A percentile compares a stretch with the other conserved stretches of the same genome.
Conservation (phyloP, 2,888 invertebrate species). For the Leptinotarsa peninsularis region DNA sequence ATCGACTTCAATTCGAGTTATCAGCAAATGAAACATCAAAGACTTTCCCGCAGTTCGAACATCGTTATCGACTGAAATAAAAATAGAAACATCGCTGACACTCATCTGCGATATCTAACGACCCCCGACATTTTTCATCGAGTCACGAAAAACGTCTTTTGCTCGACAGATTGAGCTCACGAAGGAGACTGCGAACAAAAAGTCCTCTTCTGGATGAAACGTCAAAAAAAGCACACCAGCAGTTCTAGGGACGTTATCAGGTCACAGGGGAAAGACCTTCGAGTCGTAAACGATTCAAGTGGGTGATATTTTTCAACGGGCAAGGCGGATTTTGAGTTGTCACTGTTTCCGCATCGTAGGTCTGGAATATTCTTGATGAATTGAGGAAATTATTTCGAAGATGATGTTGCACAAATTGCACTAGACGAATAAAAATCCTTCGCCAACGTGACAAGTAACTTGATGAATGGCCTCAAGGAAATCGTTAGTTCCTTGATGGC, state of each 20-base stretch:
- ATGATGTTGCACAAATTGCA: neutral
- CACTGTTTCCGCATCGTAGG: neutral
- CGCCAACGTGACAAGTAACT: neutral
- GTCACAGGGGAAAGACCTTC: neutral
- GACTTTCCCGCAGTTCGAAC: neutral
- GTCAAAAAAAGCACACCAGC: neutral
- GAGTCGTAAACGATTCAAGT: neutral
- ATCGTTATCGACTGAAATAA: neutral
- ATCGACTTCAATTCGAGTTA: conserved; percentile 4
- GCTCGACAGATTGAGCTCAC: neutral
- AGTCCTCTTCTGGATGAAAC: neutral
- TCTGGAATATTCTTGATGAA: neutral
- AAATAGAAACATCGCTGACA: neutral
- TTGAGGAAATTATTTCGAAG: neutral
- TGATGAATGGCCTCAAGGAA: neutral
- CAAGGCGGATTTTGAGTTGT: neutral
- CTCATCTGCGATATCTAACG: neutral
- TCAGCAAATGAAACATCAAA: neutral
- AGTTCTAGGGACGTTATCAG: neutral
- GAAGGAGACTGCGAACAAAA: neutral
- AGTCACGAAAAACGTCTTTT: conserved; percentile 9
- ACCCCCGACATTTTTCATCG: conserved; percentile 4
- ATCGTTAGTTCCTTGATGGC: too few species aligned
- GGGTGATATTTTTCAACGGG: neutral
- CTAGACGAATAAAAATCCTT: neutral